These are phyloP conservation scores for Melanotaenia boesemani DNA, from an alignment of 2,797 vertebrate genomes.

Conservation along the genomic window DNA sequence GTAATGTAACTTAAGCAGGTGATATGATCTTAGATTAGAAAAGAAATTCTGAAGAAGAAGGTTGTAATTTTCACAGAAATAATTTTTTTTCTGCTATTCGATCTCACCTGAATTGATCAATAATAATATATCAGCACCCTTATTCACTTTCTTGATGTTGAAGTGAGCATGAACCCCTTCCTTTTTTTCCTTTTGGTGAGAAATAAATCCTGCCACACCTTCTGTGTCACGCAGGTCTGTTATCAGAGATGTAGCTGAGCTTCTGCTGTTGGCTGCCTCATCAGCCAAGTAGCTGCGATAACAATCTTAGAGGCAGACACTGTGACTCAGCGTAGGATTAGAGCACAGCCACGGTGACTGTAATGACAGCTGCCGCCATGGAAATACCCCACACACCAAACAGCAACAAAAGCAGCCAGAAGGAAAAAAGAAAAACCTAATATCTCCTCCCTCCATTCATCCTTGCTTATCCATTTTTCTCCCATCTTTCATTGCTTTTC, in stretches of 20 bases:
- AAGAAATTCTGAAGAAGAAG: neutral
- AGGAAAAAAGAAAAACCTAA: neutral
- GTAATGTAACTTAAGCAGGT: too few relatives aligned
- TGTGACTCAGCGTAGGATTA: constrained; percentile 62
- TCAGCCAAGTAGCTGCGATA: constrained; percentile 51
- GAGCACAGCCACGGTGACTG: constrained; percentile 52
- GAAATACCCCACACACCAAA: constrained; percentile 44
- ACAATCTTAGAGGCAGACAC: constrained; percentile 58
- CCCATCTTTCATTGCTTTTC: constrained; percentile 55
- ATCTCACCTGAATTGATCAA: neutral
- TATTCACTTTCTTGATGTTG: neutral
- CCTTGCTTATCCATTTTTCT: constrained; percentile 47
- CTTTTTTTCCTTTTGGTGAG: constrained; percentile 6
- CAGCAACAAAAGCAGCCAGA: constrained; percentile 47
- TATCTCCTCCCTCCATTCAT: neutral
- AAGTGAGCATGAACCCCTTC: neutral
- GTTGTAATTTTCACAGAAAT: neutral
- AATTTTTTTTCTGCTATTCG: neutral
- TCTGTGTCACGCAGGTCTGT: constrained; percentile 24
- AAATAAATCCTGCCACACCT: constrained; percentile 34
- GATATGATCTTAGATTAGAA: too few relatives aligned
- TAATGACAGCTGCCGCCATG: constrained; percentile 54
- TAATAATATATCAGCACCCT: neutral
- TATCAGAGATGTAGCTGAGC: constrained; percentile 39
- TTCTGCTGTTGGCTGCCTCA: constrained; percentile 43